phyloP scores from a whole-genome alignment of 2,113 vertebrate genomes.

The Gallinago jamesoni region DNA sequence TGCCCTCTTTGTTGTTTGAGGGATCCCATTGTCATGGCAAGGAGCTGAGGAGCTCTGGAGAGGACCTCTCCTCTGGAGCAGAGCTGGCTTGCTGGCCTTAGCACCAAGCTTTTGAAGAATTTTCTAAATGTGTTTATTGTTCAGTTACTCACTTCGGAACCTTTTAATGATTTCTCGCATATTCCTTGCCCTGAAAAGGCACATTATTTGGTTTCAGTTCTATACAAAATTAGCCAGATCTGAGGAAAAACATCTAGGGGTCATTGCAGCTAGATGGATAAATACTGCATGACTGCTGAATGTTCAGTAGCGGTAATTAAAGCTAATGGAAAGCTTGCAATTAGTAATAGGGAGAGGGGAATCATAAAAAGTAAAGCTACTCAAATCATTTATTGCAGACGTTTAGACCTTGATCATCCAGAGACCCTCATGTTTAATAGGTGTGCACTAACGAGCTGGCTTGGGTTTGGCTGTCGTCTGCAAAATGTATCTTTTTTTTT shows the following conservation, averaged over 20 bases:
- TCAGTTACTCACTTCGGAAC: neutral
- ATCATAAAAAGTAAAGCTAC: neutral
- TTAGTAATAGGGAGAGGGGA: neutral
- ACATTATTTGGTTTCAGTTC: neutral
- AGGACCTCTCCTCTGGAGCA: neutral
- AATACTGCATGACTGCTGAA: neutral
- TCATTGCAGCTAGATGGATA: neutral
- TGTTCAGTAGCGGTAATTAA: constrained; percentile 7
- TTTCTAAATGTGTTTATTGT: neutral
- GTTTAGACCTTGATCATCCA: neutral
- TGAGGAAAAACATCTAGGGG: neutral
- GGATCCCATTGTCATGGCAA: no score
- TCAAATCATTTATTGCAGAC: neutral
- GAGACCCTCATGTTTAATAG: neutral
- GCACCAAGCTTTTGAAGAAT: neutral
- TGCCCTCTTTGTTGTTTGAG: neutral
- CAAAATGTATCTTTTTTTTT: neutral
- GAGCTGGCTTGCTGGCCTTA: no score
- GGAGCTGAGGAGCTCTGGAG: neutral
- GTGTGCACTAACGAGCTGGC: neutral
- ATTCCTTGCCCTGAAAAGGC: neutral
- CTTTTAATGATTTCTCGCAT: neutral
- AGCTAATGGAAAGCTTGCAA: neutral
- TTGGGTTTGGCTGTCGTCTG: neutral
- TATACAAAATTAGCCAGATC: neutral